A percentile compares a stretch with the other conserved stretches of the same genome.
Conservation (phyloP, 53 echinoderm and acorn worm genomes). For the Echinometra lucunter region DNA sequence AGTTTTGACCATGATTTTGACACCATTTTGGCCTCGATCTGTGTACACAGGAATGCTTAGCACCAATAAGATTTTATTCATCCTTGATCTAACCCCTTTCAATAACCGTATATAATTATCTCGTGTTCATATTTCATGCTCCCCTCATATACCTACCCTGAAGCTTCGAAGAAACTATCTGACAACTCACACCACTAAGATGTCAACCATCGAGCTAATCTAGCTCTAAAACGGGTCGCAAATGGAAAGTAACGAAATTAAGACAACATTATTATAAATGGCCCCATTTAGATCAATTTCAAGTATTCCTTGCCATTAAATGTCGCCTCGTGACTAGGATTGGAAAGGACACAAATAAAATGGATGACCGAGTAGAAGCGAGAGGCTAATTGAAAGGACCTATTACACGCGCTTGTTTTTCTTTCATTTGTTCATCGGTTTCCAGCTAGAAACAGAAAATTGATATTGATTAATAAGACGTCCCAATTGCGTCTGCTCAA, state of each 20-base stretch:
- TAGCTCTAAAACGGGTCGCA: background rate
- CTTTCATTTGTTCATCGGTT: conserved; percentile 17
- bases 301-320: conserved; percentile 35
- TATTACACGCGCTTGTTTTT: conserved; percentile 43
- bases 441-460: conserved; percentile 22
- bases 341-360: conserved; percentile 1
- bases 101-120: too few species aligned
- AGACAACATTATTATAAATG: conserved; percentile 51
- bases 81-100: too few species aligned
- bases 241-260: conserved; percentile 2
- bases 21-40: background rate
- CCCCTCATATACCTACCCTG: background rate
- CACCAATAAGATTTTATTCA: background rate
- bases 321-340: background rate
- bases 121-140: background rate
- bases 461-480: conserved; percentile 52
- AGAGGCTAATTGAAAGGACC: conserved; percentile 19
- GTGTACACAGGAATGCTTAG: background rate
- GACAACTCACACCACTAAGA: background rate
- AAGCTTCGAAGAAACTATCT: background rate
- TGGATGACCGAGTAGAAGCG: conserved; percentile 25
- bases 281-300: conserved; percentile 28
- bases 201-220: background rate
- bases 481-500: conserved; percentile 59
- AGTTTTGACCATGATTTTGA: background rate